A percentile compares a stretch with the other conserved stretches of the same genome.
Conservation (phyloP, 2,797 vertebrate genomes). For the Argentina silus region DNA sequence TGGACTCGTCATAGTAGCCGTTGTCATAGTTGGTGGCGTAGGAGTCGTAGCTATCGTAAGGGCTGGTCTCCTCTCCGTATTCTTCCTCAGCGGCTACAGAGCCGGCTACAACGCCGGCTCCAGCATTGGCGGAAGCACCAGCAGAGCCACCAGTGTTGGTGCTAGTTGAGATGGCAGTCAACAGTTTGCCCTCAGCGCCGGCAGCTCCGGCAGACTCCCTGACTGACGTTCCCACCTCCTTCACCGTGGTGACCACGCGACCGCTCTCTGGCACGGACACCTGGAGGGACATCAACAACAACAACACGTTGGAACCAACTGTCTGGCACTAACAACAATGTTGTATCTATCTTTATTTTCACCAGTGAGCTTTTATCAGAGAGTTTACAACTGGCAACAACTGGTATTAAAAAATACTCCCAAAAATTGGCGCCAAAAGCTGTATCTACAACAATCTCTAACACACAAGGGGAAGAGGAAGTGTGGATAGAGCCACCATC, state of each 20-base stretch:
- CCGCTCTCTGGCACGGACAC: slow-evolving; percentile 35
- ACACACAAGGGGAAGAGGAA: neutral
- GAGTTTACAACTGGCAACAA: neutral
- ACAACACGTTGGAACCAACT: no score
- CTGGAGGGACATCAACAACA: neutral
- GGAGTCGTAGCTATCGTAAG: slow-evolving; percentile 59
- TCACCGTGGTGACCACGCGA: slow-evolving; percentile 27
- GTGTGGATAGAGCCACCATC: neutral
- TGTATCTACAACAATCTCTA: no score
- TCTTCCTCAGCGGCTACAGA: slow-evolving; percentile 15
- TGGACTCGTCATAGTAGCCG: slow-evolving; percentile 68
- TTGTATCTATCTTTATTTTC: no score
- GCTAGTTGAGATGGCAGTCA: slow-evolving; percentile 38
- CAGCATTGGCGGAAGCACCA: neutral
- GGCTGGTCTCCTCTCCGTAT: slow-evolving; percentile 47
- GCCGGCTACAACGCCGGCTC: neutral
- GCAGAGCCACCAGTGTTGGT: slow-evolving; percentile 3
- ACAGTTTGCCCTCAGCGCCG: slow-evolving; percentile 20
- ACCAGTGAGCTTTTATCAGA: neutral
- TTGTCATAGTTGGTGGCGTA: slow-evolving; percentile 11
- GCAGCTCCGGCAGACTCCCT: neutral
- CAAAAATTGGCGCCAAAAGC: no score
- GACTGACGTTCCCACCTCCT: slow-evolving; percentile 25
- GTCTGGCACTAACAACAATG: no score
- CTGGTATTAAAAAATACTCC: no score